Percentiles rank a stretch among this genome's conserved stretches.
phyloP scores from a whole-genome alignment of 2,888 invertebrate species.

The Rhabditophanes sp. region DNA sequence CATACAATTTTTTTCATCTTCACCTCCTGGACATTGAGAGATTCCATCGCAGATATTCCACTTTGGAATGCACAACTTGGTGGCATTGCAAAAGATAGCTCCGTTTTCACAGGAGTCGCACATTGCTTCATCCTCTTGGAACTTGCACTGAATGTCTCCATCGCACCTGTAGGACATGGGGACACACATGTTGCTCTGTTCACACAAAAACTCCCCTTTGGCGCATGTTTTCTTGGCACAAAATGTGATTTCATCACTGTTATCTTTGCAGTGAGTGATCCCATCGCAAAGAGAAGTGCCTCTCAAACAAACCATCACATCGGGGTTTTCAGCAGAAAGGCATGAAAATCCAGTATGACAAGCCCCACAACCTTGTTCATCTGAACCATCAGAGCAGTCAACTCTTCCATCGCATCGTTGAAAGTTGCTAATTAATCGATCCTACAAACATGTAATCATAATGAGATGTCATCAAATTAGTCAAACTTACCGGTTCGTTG shows the following conservation, averaged over 20 bases:
- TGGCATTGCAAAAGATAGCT: constrained; percentile 10
- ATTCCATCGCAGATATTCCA: constrained; percentile 25
- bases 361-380: constrained; percentile 36
- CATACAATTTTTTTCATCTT: constrained; percentile 31
- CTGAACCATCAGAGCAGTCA: constrained; percentile 37
- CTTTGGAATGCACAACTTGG: constrained; percentile 11
- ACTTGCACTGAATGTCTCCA: constrained; percentile 27
- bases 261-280: constrained; percentile 27
- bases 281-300: constrained; percentile 19
- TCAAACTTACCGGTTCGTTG: constrained; percentile 15
- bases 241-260: constrained; percentile 21
- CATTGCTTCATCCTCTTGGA: constrained; percentile 30
- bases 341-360: constrained; percentile 34
- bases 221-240: constrained; percentile 14
- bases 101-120: constrained; percentile 11
- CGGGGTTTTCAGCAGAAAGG: constrained; percentile 3
- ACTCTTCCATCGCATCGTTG: constrained; percentile 32
- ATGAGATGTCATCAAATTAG: not conserved
- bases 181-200: constrained; percentile 20
- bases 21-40: constrained; percentile 22
- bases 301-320: not conserved
- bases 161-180: constrained; percentile 27
- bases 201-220: constrained; percentile 20
- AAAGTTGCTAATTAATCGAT: constrained; percentile 27
- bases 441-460: not conserved